Percentiles rank a stretch among this genome's conserved stretches.
Evolutionary conservation across 2,113 vertebrate genomes (phyloP).

Genomic region (Hydrochoerus hydrochaeris): DNA sequence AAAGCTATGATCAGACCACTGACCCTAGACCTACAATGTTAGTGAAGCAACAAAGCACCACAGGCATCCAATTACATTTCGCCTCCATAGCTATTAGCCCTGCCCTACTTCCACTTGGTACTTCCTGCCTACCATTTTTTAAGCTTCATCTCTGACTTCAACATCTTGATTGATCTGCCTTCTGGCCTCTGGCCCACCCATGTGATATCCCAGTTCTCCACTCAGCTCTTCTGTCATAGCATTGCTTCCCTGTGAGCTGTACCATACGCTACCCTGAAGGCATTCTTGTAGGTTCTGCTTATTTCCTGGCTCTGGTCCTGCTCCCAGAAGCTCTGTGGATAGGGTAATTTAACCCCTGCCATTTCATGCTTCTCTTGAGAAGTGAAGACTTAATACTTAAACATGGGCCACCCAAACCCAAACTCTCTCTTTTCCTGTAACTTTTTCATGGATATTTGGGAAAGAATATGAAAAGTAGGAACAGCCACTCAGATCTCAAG

Average conservation of each 20-base stretch:
- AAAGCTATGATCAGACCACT: too few relatives aligned
- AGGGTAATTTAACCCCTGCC: conserved; percentile 41
- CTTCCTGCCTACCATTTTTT: conserved; percentile 13
- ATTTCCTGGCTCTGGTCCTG: conserved; percentile 35
- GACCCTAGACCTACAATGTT: too few relatives aligned
- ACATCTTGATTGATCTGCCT: not conserved
- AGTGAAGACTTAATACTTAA: not conserved
- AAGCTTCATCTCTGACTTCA: conserved; percentile 9
- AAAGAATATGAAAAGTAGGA: conserved; percentile 26
- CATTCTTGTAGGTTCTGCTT: conserved; percentile 34
- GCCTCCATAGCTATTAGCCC: not conserved
- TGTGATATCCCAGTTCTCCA: not conserved
- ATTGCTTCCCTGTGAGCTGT: conserved; percentile 50
- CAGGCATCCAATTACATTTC: too few relatives aligned
- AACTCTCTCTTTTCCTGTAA: not conserved
- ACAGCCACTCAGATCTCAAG: not conserved
- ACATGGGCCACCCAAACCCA: not conserved
- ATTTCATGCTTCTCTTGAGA: conserved; percentile 51
- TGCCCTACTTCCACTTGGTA: conserved; percentile 18
- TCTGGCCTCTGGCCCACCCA: not conserved
- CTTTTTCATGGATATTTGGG: not conserved
- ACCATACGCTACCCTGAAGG: not conserved
- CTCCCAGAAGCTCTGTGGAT: conserved; percentile 35
- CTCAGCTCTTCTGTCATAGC: not conserved
- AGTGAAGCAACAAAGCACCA: too few relatives aligned